phyloP scores from a whole-genome alignment of 1,140 invertebrate genomes.

The Philopotamus ludificatus region DNA sequence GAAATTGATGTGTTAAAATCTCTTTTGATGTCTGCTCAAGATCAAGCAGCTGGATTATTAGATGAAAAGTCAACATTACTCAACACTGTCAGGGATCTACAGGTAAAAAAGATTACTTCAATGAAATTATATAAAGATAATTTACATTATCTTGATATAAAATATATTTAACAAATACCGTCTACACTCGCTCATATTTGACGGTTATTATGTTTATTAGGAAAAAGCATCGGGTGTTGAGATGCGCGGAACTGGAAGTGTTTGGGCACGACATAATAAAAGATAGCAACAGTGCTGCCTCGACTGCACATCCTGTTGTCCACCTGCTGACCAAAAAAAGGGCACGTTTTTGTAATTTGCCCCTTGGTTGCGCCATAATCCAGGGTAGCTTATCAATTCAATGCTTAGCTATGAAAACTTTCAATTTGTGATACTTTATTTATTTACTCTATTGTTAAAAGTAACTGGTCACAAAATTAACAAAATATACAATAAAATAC shows the following conservation, averaged over 20 bases:
- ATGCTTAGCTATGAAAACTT: slow-evolving; percentile 24
- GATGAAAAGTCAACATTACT: slow-evolving; percentile 73
- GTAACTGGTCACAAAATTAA: too few species aligned
- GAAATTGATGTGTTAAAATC: slow-evolving; percentile 62
- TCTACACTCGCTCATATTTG: background rate
- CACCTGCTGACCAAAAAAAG: slow-evolving; percentile 40
- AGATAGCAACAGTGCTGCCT: slow-evolving; percentile 56
- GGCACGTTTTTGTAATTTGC: slow-evolving; percentile 20
- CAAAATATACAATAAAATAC: background rate
- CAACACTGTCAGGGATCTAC: slow-evolving; percentile 64
- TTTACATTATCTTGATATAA: background rate
- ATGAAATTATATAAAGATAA: background rate
- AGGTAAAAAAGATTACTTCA: slow-evolving; percentile 50
- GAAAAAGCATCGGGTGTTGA: slow-evolving; percentile 48
- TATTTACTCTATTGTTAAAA: background rate
- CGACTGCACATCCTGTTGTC: slow-evolving; percentile 55
- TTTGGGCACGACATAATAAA: slow-evolving; percentile 46
- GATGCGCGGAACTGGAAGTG: slow-evolving; percentile 27
- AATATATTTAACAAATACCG: background rate
- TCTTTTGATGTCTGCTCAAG: slow-evolving; percentile 64
- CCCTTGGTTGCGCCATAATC: background rate
- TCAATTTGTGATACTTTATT: background rate
- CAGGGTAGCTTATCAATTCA: slow-evolving; percentile 11
- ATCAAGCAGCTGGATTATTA: slow-evolving; percentile 66
- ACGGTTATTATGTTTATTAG: slow-evolving; percentile 41